These are phyloP conservation scores for Apteryx mantelli DNA, from an alignment of 2,113 vertebrate species.

Conservation along the genomic window DNA sequence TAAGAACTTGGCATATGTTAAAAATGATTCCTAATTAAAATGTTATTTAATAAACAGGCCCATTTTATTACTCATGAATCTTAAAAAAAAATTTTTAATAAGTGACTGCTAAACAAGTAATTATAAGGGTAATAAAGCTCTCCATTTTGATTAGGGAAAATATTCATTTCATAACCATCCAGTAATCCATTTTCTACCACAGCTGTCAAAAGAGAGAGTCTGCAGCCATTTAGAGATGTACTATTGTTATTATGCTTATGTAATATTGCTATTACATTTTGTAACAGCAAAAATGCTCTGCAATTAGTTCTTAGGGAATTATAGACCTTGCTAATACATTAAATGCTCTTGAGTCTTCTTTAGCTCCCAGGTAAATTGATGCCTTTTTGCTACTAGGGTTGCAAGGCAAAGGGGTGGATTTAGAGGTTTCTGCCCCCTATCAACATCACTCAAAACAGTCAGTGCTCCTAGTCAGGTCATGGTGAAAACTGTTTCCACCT, in stretches of 20 bases:
- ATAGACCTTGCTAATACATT: background rate
- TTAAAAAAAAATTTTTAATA: conserved; percentile 46
- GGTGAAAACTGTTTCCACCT: background rate
- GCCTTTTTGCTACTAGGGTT: background rate
- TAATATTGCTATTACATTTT: conserved; percentile 19
- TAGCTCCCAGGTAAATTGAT: background rate
- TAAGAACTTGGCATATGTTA: conserved; percentile 58
- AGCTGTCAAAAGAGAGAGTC: conserved; percentile 57
- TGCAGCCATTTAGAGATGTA: conserved; percentile 24
- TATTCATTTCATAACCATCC: conserved; percentile 65
- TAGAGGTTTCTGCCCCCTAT: background rate
- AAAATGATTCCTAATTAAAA: conserved; percentile 69
- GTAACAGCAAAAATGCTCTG: background rate
- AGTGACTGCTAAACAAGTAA: conserved; percentile 66
- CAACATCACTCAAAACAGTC: background rate
- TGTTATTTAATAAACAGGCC: conserved; percentile 67
- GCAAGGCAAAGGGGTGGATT: background rate
- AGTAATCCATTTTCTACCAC: conserved; percentile 65
- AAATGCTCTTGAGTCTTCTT: background rate
- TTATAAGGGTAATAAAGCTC: conserved; percentile 71
- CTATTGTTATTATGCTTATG: conserved; percentile 2
- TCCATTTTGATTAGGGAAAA: conserved; percentile 66
- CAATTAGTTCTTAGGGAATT: background rate
- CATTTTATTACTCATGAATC: conserved; percentile 57
- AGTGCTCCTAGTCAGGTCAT: background rate